A percentile compares a stretch with the other conserved stretches of the same genome.
Evolutionary conservation across 2,888 invertebrate species (phyloP).

Genomic region (Aporophyla lueneburgensis): DNA sequence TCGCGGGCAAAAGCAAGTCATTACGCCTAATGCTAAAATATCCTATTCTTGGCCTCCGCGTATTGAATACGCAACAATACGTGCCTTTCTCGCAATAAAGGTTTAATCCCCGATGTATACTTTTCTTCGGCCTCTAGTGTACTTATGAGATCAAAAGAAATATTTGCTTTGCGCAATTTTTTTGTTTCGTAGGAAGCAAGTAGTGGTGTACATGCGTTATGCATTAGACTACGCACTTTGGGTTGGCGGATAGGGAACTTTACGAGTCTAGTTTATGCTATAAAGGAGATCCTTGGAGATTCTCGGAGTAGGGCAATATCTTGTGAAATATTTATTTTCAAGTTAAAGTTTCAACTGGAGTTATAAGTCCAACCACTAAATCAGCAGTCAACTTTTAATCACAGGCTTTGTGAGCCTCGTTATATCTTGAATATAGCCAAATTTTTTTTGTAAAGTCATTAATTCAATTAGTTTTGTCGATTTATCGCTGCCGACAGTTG

Average conservation of each 20-base stretch:
- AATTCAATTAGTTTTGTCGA: conserved; percentile 61
- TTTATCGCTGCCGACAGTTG: conserved; percentile 61
- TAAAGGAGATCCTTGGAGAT: not conserved
- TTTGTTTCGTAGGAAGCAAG: conserved; percentile 48
- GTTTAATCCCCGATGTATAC: conserved; percentile 67
- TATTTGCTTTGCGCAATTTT: conserved; percentile 56
- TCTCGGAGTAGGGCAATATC: not conserved
- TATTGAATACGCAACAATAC: conserved; percentile 71
- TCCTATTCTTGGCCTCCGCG: conserved; percentile 62
- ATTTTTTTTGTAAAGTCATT: conserved; percentile 56
- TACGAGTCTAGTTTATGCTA: conserved; percentile 32
- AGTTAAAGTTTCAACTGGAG: not conserved
- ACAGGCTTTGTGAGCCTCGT: conserved; percentile 10
- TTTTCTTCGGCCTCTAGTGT: conserved; percentile 66
- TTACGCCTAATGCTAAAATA: conserved; percentile 69
- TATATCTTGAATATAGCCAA: conserved; percentile 38
- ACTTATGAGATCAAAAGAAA: conserved; percentile 72
- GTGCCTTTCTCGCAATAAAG: conserved; percentile 65
- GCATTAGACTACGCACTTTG: conserved; percentile 57
- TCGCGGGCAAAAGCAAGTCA: conserved; percentile 65
- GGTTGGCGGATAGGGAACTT: conserved; percentile 27
- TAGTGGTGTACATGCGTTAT: conserved; percentile 55
- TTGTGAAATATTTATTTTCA: conserved; percentile 5
- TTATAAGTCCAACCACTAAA: conserved; percentile 7
- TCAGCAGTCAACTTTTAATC: conserved; percentile 17